Percentiles rank a stretch among this genome's conserved stretches.
Conservation (phyloP, 2,888 invertebrate genomes). For the Dichetophora obliterata region DNA sequence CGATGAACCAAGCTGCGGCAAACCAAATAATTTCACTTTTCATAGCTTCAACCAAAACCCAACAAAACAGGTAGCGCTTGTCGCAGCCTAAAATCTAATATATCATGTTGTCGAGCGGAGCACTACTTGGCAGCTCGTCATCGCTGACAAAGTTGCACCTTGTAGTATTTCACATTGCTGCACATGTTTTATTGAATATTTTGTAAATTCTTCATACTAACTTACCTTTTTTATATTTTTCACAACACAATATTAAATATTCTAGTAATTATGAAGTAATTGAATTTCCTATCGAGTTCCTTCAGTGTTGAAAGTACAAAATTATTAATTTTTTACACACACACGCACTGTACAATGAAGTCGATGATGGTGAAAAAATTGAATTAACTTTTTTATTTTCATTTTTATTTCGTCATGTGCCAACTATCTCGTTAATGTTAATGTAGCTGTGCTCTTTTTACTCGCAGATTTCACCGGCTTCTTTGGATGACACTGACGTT, state of each 20-base stretch:
- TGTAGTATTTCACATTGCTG: neutral
- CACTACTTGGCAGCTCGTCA: no score
- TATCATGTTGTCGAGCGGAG: no score
- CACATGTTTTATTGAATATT: neutral
- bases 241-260: neutral
- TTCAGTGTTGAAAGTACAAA: slow-evolving; percentile 1
- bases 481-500: neutral
- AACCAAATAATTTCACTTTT: no score
- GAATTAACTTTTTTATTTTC: neutral
- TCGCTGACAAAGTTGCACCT: no score
- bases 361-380: neutral
- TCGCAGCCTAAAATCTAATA: no score
- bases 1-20: no score
- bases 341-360: neutral
- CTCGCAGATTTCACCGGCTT: neutral
- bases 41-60: no score
- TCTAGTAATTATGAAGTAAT: neutral
- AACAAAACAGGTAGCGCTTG: no score
- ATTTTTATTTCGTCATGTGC: neutral
- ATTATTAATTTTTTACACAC: neutral
- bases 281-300: neutral
- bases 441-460: neutral
- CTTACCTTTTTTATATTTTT: neutral
- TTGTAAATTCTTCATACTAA: neutral
- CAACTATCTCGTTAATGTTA: neutral